Conservation (phyloP, 92 coral and sea anemone species). For the Palythoa heliodiscus region DNA sequence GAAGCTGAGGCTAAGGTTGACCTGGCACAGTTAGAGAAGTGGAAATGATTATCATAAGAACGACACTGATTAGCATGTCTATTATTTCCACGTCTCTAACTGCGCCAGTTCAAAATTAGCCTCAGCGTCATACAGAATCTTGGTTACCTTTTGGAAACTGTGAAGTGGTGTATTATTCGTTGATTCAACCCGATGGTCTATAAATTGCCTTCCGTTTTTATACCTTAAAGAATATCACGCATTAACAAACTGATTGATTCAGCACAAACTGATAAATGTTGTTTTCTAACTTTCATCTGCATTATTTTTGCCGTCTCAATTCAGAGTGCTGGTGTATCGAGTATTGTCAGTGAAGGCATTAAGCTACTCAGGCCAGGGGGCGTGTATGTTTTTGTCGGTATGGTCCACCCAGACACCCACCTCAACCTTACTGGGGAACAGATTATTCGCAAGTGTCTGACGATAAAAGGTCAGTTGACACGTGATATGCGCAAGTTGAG, state of each 20-base stretch:
- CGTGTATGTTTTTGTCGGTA: slow-evolving; percentile 77
- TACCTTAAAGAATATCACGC: background rate
- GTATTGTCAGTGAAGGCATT: slow-evolving; percentile 83
- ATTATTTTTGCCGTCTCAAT: background rate
- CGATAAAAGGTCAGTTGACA: slow-evolving; percentile 68
- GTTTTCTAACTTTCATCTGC: background rate
- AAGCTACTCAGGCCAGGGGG: slow-evolving; percentile 83
- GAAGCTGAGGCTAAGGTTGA: no score
- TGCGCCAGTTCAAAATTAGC: no score
- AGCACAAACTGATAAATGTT: background rate
- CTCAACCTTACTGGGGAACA: slow-evolving; percentile 90
- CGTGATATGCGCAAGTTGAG: background rate
- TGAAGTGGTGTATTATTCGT: no score
- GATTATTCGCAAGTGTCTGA: slow-evolving; percentile 89
- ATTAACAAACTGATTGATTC: background rate
- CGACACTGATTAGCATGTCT: no score
- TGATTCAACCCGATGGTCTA: no score
- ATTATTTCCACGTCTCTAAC: no score
- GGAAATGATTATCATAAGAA: no score
- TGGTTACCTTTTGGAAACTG: no score
- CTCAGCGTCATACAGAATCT: no score
- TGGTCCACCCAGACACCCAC: slow-evolving; percentile 94
- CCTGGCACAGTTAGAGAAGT: no score
- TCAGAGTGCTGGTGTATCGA: slow-evolving; percentile 83
- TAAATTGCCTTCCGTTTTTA: no score